These are phyloP conservation scores for Sipha flava DNA, from an alignment of 1,140 invertebrate genomes.

Conservation along the genomic window DNA sequence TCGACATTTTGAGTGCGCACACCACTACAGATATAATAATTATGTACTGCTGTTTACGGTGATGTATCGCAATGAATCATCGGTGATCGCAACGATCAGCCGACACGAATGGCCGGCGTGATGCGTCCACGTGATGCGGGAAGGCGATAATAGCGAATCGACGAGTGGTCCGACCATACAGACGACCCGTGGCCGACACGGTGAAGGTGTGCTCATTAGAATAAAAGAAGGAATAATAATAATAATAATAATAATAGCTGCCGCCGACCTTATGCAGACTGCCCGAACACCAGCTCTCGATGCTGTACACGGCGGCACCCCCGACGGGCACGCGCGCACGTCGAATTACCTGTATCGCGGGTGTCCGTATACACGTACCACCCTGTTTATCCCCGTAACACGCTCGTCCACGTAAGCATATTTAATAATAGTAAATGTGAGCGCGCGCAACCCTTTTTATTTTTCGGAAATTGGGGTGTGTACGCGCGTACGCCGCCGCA, in stretches of 20 bases:
- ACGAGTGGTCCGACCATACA: conserved; percentile 7
- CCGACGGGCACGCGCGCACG: conserved; percentile 10
- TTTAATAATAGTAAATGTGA: not conserved
- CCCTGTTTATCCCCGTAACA: too few relatives aligned
- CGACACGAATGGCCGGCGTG: conserved; percentile 10
- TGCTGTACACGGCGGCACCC: too few relatives aligned
- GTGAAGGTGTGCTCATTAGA: not conserved
- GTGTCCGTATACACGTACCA: not conserved
- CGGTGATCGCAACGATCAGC: too few relatives aligned
- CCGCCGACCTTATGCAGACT: not conserved
- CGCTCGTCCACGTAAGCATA: not conserved
- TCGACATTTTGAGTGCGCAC: too few relatives aligned
- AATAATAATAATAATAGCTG: not conserved
- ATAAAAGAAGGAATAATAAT: not conserved
- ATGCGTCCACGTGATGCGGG: not conserved
- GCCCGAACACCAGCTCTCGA: not conserved
- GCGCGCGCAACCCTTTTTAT: conserved; percentile 15
- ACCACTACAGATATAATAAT: too few relatives aligned
- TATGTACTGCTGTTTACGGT: too few relatives aligned
- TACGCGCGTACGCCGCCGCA: not conserved
- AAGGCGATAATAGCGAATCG: not conserved
- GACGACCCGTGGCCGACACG: not conserved
- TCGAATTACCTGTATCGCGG: not conserved
- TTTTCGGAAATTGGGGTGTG: conserved; percentile 21
- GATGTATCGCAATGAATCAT: too few relatives aligned